Evolutionary conservation across 2,113 vertebrate genomes (phyloP).

Genomic region (Thamnophis sirtalis): DNA sequence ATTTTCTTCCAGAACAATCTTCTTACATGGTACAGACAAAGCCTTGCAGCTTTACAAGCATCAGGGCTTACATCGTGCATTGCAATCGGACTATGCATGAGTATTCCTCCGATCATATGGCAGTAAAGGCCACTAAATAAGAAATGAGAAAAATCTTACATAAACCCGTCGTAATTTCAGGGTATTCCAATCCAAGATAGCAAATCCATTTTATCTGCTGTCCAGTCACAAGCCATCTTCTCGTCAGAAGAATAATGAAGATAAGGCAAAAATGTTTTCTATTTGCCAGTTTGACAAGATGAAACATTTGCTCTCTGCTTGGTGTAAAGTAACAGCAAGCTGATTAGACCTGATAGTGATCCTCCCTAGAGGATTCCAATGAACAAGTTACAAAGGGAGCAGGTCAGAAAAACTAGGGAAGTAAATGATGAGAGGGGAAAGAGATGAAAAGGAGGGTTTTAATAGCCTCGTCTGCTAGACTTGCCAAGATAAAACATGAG

Average conservation of each 20-base stretch:
- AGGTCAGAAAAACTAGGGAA: slow-evolving; percentile 55
- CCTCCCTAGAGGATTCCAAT: slow-evolving; percentile 59
- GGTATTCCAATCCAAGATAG: slow-evolving; percentile 31
- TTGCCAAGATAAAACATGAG: neutral
- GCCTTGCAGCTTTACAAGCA: slow-evolving; percentile 23
- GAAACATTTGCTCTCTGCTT: slow-evolving; percentile 52
- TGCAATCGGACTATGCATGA: neutral
- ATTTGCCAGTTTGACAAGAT: slow-evolving; percentile 47
- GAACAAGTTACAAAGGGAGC: slow-evolving; percentile 44
- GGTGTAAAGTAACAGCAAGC: slow-evolving; percentile 61
- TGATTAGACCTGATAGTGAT: slow-evolving; percentile 63
- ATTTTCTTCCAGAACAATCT: neutral
- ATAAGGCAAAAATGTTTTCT: slow-evolving; percentile 13
- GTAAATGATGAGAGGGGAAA: slow-evolving; percentile 48
- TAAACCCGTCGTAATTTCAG: slow-evolving; percentile 29
- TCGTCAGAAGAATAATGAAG: neutral
- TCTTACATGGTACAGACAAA: rapidly evolving
- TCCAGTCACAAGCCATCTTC: slow-evolving; percentile 3
- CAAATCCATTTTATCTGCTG: slow-evolving; percentile 28
- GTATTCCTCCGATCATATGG: neutral
- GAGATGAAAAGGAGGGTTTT: neutral
- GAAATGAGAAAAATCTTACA: slow-evolving; percentile 38
- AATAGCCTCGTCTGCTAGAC: neutral
- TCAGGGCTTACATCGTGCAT: slow-evolving; percentile 14
- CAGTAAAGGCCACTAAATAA: slow-evolving; percentile 34